Conservation (phyloP, 1,140 invertebrate genomes). For the Drosophila saltans region DNA sequence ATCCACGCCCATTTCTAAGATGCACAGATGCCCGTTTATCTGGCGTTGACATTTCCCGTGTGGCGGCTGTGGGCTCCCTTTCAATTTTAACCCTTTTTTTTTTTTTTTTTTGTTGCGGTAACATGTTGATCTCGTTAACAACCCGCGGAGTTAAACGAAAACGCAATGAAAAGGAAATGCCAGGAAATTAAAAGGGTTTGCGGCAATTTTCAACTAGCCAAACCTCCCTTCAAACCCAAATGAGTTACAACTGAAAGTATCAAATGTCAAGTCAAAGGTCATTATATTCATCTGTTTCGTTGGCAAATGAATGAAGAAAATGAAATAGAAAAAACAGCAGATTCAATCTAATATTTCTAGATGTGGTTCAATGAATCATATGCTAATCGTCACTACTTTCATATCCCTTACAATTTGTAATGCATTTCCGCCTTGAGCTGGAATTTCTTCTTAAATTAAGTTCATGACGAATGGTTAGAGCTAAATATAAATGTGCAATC, state of each 20-base stretch:
- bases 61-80: constrained; percentile 26
- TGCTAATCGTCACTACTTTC: too few relatives aligned
- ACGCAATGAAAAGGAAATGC: constrained; percentile 61
- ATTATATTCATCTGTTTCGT: constrained; percentile 47
- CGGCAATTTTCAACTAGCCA: constrained; percentile 9
- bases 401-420: too few relatives aligned
- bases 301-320: neutral
- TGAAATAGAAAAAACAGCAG: too few relatives aligned
- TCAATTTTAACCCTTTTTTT: constrained; percentile 56
- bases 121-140: constrained; percentile 73
- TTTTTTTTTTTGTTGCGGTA: constrained; percentile 26
- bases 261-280: constrained; percentile 47
- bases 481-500: too few relatives aligned
- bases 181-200: constrained; percentile 79
- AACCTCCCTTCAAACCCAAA: constrained; percentile 18
- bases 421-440: too few relatives aligned
- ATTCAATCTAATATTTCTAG: too few relatives aligned
- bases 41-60: constrained; percentile 73
- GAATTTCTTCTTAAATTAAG: too few relatives aligned
- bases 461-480: too few relatives aligned
- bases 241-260: constrained; percentile 50
- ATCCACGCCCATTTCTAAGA: constrained; percentile 42
- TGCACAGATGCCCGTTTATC: constrained; percentile 56
- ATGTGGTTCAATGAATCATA: too few relatives aligned
- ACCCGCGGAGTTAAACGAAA: constrained; percentile 48